Evolutionary conservation across 2,797 vertebrate species (phyloP).

Genomic region (Brotula barbata): DNA sequence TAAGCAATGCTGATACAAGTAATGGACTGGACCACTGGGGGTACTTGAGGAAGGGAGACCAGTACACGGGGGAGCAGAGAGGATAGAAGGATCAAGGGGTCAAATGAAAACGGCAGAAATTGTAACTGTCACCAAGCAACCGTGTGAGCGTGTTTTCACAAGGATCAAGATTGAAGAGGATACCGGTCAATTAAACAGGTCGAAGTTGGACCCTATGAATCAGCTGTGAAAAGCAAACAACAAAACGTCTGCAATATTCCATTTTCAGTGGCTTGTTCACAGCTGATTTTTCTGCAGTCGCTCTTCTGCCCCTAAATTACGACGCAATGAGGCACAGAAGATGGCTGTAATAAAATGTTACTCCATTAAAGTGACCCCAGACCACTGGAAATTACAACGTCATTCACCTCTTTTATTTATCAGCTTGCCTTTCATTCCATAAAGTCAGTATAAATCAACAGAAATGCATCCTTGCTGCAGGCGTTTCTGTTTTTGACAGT

Average conservation of each 20-base stretch:
- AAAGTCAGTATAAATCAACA: neutral
- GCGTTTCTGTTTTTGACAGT: neutral
- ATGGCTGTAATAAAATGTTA: slow-evolving; percentile 35
- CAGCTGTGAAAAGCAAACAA: slow-evolving; percentile 5
- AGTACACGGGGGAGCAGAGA: slow-evolving; percentile 22
- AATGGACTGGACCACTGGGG: slow-evolving; percentile 66
- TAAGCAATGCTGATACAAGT: slow-evolving; percentile 65
- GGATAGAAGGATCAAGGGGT: slow-evolving; percentile 53
- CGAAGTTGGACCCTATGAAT: slow-evolving; percentile 23
- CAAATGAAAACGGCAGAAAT: slow-evolving; percentile 50
- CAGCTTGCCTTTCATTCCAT: slow-evolving; percentile 16
- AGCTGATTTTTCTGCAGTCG: slow-evolving; percentile 54
- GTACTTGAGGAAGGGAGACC: slow-evolving; percentile 47
- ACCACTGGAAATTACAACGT: slow-evolving; percentile 23
- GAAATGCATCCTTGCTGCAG: neutral
- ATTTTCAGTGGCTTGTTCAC: slow-evolving; percentile 21
- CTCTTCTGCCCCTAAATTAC: slow-evolving; percentile 37
- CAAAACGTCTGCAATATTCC: neutral
- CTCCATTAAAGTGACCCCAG: slow-evolving; percentile 40
- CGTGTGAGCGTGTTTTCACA: slow-evolving; percentile 13
- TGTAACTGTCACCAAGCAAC: slow-evolving; percentile 24
- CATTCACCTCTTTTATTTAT: slow-evolving; percentile 23
- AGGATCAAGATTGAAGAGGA: slow-evolving; percentile 19
- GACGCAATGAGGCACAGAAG: slow-evolving; percentile 22
- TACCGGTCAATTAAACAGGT: slow-evolving; percentile 21